Percentiles rank a stretch among this genome's conserved stretches.
phyloP scores from a whole-genome alignment of 2,888 invertebrate genomes.

The Dioctria linearis region DNA sequence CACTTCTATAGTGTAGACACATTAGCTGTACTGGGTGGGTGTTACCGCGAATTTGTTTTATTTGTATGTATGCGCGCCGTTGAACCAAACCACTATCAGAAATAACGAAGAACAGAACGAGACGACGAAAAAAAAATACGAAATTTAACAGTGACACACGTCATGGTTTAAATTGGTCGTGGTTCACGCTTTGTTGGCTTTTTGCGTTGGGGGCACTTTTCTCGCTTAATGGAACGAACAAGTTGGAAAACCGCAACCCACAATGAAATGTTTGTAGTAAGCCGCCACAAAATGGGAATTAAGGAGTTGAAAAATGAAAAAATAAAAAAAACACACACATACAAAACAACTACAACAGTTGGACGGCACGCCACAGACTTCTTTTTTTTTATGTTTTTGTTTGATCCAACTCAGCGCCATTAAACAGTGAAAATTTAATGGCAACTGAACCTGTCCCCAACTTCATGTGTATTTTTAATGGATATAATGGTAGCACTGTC shows the following conservation, averaged over 20 bases:
- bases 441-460: not conserved
- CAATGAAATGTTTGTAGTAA: constrained; percentile 59
- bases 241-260: constrained; percentile 60
- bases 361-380: constrained; percentile 25
- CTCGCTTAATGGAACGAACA: constrained; percentile 58
- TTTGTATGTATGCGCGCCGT: not conserved
- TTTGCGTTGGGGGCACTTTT: constrained; percentile 47
- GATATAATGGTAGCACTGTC: too few relatives aligned
- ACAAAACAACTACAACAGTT: constrained; percentile 1
- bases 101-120: not conserved
- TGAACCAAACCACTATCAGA: too few relatives aligned
- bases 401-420: constrained; percentile 14
- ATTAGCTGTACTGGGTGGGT: constrained; percentile 26
- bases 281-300: constrained; percentile 40
- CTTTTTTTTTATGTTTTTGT: not conserved
- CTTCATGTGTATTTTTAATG: not conserved
- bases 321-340: too few relatives aligned
- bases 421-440: constrained; percentile 34
- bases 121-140: constrained; percentile 16
- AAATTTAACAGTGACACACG: constrained; percentile 53
- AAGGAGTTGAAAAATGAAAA: too few relatives aligned
- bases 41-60: constrained; percentile 31
- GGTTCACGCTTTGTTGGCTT: constrained; percentile 59
- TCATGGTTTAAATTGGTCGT: constrained; percentile 52
- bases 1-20: not conserved